These are phyloP conservation scores for Notospermus geniculatus DNA, from an alignment of 1,140 invertebrate species.

Conservation along the genomic window DNA sequence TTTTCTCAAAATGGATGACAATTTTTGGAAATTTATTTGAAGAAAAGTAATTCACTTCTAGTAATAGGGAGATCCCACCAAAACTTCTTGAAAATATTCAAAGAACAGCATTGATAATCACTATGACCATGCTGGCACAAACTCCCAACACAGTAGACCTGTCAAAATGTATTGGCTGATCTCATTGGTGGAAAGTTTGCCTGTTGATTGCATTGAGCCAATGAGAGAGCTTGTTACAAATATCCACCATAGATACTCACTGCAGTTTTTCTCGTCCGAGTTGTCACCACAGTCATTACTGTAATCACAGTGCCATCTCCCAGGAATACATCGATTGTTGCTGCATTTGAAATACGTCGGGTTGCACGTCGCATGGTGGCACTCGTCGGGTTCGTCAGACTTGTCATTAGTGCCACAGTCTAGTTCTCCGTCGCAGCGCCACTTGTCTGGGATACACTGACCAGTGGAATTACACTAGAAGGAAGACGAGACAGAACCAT, in stretches of 20 bases:
- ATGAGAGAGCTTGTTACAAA: too few relatives aligned
- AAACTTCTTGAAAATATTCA: too few relatives aligned
- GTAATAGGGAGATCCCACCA: too few relatives aligned
- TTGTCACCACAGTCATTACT: conserved; percentile 38
- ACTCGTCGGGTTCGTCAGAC: conserved; percentile 30
- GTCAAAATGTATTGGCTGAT: too few relatives aligned
- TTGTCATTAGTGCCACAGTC: conserved; percentile 32
- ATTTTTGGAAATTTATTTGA: too few relatives aligned
- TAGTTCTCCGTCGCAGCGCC: conserved; percentile 59
- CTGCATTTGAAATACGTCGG: conserved; percentile 51
- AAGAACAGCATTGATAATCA: too few relatives aligned
- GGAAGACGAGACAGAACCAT: conserved; percentile 10
- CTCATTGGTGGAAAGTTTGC: too few relatives aligned
- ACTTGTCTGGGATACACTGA: conserved; percentile 66
- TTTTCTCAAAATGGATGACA: too few relatives aligned
- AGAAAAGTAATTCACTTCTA: too few relatives aligned
- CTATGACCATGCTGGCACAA: too few relatives aligned
- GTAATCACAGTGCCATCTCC: conserved; percentile 60
- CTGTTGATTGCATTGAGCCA: too few relatives aligned
- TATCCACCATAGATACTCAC: conserved; percentile 22
- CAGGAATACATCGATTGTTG: conserved; percentile 92
- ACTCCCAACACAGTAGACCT: too few relatives aligned
- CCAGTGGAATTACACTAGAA: conserved; percentile 35
- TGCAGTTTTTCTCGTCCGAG: conserved; percentile 37
- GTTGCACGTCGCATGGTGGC: conserved; percentile 30